Conservation (phyloP, 2,888 invertebrate species). For the Campopleginae sp. region DNA sequence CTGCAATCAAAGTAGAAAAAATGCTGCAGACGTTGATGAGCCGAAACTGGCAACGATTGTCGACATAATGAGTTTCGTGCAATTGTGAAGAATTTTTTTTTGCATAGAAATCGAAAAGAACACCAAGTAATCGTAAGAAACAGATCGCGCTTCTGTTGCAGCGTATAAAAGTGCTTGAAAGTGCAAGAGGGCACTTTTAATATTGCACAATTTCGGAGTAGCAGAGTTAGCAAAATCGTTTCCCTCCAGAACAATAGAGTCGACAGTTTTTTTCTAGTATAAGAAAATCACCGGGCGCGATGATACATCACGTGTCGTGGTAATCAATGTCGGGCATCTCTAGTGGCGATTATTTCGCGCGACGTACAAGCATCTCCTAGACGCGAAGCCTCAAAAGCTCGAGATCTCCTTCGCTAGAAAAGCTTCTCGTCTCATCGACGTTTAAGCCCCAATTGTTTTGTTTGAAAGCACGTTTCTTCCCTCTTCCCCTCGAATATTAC, state of each 20-base stretch:
- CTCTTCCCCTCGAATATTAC: background rate
- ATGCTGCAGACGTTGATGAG: background rate
- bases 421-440: conserved; percentile 42
- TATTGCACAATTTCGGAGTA: conserved; percentile 27
- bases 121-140: background rate
- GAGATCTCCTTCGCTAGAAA: conserved; percentile 30
- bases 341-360: conserved; percentile 67
- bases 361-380: conserved; percentile 57
- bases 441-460: conserved; percentile 39
- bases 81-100: background rate
- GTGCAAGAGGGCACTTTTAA: conserved; percentile 28
- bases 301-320: conserved; percentile 79
- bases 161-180: conserved; percentile 14
- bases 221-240: conserved; percentile 41
- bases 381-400: background rate
- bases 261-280: conserved; percentile 3
- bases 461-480: conserved; percentile 53
- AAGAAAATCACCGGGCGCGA: background rate
- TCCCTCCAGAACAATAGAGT: conserved; percentile 34
- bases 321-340: conserved; percentile 82
- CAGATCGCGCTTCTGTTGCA: background rate
- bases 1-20: background rate
- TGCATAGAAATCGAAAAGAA: background rate
- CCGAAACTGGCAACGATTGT: background rate
- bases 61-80: background rate